Evolutionary conservation across 2,888 invertebrate species (phyloP), one percentile per base, ranked within the genome.

Genomic region (Parnassius orleans): DNA sequence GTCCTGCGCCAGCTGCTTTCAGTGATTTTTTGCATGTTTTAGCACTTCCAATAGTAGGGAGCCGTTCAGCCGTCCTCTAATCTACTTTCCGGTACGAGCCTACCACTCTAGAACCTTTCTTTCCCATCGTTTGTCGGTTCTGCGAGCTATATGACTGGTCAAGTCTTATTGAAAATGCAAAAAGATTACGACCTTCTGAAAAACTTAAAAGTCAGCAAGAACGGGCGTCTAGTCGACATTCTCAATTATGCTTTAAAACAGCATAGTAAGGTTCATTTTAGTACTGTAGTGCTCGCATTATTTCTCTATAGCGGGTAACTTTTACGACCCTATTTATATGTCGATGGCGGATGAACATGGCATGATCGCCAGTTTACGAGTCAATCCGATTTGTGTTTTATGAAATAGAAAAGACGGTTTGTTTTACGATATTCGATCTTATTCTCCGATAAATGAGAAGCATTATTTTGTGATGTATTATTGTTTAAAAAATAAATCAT

Each of bases 291-390:
- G n/a, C 52, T 58, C 52, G 10, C 43, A 43, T 33, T 50, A 51
- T 12, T 11, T 0, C 9, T 46, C n/a, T 24, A 41, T 15, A n/a
- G 7, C 14, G 53, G 42, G 42, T 42, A 47, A 48, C 12, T 42
- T 60, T 61, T 61, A 61, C 55, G 55, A 51, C 11, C 9, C 12
- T 56, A 61, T 61, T 56, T 61, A 56, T 61, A 19, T 33, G 46
- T 44, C 44, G 44, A 47, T 44, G 11, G n/a, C 44, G 46, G 14
- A 52, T 61, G 41, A 44, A 46, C 33, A 42, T 15, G 47, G 43
- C 42, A 60, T 52, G 46, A 56, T 61, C 15, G n/a, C 44, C 33
- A 33, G 14, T 56, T 61, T 46, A 61, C 46, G 61, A 61, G 55
- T 46, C 12, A 11, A 51, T 53, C 41, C 12, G 44, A 42, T 43